phyloP scores from a whole-genome alignment of 2,113 vertebrate genomes.

The Ceuthmochares aereus region DNA sequence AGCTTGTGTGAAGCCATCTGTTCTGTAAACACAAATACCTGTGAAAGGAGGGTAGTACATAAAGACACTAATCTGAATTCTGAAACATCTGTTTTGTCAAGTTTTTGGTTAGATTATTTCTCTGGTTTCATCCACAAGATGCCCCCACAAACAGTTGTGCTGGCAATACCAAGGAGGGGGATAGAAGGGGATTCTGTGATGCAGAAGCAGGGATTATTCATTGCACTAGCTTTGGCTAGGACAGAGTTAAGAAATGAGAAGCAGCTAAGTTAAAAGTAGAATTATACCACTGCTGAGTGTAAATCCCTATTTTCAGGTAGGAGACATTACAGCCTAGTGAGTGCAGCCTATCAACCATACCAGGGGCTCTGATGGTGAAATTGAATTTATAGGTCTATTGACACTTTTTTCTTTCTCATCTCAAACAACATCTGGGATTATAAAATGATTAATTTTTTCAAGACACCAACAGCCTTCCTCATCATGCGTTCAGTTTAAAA shows the following conservation, averaged over 20 bases:
- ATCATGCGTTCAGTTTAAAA: neutral
- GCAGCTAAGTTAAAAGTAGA: neutral
- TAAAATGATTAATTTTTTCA: slow-evolving; percentile 4
- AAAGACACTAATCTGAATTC: neutral
- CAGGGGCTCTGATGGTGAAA: neutral
- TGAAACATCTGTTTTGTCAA: neutral
- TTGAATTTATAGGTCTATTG: neutral
- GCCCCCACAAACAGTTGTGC: neutral
- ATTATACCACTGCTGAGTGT: neutral
- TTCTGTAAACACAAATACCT: neutral
- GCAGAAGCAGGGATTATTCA: neutral
- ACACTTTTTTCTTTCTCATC: neutral
- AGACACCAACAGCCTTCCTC: neutral
- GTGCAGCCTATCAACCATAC: neutral
- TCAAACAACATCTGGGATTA: neutral
- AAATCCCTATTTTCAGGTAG: neutral
- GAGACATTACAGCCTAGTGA: neutral
- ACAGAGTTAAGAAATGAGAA: neutral
- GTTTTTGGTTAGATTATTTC: neutral
- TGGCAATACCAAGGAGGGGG: neutral
- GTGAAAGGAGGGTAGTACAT: neutral
- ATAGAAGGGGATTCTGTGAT: neutral
- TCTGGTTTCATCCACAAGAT: neutral
- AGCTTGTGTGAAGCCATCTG: neutral
- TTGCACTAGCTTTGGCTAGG: neutral